phyloP scores from a whole-genome alignment of 2,888 invertebrate genomes.

The Amiota minor region DNA sequence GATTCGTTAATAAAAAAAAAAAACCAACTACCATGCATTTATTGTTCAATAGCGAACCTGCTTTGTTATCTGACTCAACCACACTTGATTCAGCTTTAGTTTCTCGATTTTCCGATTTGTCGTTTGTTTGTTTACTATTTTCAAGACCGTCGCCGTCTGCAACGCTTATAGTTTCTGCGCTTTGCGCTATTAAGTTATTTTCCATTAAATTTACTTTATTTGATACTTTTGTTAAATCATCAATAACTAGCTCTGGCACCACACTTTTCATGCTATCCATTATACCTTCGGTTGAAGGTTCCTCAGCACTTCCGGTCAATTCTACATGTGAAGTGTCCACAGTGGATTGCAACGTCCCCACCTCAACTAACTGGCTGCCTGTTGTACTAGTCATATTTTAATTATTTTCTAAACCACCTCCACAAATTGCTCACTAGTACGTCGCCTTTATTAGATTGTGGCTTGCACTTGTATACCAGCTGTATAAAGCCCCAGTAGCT shows the following conservation, averaged over 20 bases:
- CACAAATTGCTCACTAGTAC: neutral
- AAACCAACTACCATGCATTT: neutral
- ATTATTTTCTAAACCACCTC: neutral
- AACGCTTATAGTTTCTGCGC: neutral
- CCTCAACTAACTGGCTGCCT: too few relatives aligned
- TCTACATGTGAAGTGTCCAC: too few relatives aligned
- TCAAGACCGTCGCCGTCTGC: conserved; percentile 1
- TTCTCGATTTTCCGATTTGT: neutral
- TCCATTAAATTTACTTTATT: conserved; percentile 43
- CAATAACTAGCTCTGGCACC: neutral
- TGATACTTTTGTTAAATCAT: conserved; percentile 26
- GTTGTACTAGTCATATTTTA: neutral
- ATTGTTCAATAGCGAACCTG: conserved; percentile 13
- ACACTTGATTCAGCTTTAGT: neutral
- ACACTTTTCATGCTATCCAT: neutral
- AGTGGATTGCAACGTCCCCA: too few relatives aligned
- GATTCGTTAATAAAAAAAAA: neutral
- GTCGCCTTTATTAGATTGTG: neutral
- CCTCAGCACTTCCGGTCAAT: too few relatives aligned
- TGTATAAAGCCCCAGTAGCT: too few relatives aligned
- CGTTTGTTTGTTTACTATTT: neutral
- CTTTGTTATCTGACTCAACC: conserved; percentile 18
- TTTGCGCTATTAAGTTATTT: conserved; percentile 44
- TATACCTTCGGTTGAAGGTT: neutral
- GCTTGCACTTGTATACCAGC: too few relatives aligned